Conservation (phyloP, 2,888 invertebrate species). For the Schizaphis graminum region DNA sequence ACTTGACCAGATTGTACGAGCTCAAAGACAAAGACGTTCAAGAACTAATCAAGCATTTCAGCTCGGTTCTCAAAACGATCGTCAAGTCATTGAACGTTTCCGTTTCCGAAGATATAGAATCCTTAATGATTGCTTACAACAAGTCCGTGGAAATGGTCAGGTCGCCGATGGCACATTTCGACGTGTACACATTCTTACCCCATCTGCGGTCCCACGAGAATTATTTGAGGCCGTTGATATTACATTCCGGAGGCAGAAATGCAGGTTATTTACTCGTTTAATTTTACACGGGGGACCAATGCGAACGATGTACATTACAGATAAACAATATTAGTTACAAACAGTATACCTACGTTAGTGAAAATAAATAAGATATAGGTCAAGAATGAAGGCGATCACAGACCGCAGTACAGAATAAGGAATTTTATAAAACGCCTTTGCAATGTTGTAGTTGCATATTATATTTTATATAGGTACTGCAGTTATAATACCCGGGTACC, state of each 20-base stretch:
- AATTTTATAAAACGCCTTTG: background rate
- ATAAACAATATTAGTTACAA: background rate
- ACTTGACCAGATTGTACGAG: constrained; percentile 35
- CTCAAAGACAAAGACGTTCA: constrained; percentile 32
- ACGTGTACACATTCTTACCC: constrained; percentile 55
- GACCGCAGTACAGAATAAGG: background rate
- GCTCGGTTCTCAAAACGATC: constrained; percentile 13
- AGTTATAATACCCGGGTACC: background rate
- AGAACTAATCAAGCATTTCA: constrained; percentile 27
- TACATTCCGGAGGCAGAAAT: constrained; percentile 53
- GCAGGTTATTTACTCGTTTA: constrained; percentile 57
- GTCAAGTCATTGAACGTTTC: constrained; percentile 30
- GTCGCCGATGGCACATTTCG: constrained; percentile 46
- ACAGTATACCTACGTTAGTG: background rate
- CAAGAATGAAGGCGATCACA: background rate
- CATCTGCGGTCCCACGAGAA: constrained; percentile 34
- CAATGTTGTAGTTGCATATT: background rate
- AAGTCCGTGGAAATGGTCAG: constrained; percentile 42
- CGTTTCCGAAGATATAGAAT: constrained; percentile 29
- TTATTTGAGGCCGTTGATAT: constrained; percentile 45
- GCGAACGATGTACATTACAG: background rate
- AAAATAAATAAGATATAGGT: background rate
- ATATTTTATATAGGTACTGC: background rate
- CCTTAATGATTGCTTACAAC: constrained; percentile 26
- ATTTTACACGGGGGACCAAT: background rate